Conservation (phyloP, 2,113 vertebrate species). For the Neogale vison region DNA sequence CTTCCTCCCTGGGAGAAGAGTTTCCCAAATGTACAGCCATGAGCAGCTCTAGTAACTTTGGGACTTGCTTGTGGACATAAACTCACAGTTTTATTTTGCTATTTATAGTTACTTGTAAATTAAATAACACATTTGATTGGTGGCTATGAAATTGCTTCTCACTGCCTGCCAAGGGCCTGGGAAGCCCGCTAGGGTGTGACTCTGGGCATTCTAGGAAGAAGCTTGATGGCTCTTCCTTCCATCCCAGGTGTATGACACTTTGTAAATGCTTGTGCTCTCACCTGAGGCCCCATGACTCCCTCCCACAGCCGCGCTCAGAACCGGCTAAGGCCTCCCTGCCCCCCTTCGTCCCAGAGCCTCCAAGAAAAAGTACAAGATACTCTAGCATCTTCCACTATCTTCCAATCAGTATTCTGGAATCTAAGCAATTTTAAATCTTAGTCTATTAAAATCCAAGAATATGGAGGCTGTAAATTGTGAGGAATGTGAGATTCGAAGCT, state of each 20-base stretch:
- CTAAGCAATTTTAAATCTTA: not conserved
- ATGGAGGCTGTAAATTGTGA: not conserved
- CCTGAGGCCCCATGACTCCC: not conserved
- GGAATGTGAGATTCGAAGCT: not conserved
- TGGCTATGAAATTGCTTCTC: conserved; percentile 49
- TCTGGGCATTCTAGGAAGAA: not conserved
- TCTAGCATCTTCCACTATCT: not conserved
- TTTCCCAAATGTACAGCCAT: not conserved
- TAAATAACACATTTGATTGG: conserved; percentile 65
- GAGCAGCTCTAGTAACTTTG: conserved; percentile 47
- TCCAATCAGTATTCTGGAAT: conserved; percentile 27
- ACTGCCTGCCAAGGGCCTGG: not conserved
- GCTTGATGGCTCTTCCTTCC: not conserved
- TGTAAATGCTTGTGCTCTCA: fast-evolving
- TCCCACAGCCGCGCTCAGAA: not conserved
- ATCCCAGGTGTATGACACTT: not conserved
- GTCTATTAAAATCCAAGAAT: not conserved
- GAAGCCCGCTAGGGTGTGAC: not conserved
- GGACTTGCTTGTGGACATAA: not conserved
- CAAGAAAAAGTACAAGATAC: not conserved
- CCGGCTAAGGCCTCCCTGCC: not conserved
- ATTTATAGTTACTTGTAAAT: conserved; percentile 67
- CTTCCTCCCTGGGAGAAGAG: not conserved
- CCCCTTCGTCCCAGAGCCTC: not conserved
- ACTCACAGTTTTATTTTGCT: conserved; percentile 64